Percentiles rank a stretch among this genome's conserved stretches.
Conservation (phyloP, 2,888 invertebrate genomes). For the Lottia gigantea region DNA sequence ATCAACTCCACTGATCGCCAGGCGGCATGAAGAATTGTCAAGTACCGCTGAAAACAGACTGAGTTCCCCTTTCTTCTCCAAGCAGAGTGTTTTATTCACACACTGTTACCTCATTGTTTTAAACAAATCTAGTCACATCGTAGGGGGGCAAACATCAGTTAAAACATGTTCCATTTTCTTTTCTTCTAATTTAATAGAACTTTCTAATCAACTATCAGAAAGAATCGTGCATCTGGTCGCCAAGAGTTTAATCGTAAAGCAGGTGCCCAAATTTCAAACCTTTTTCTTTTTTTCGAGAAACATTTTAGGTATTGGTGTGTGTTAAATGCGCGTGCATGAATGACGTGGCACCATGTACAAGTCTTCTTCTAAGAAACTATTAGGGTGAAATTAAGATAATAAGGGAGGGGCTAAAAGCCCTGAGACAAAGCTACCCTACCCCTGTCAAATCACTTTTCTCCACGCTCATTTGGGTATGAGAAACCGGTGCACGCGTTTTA, state of each 20-base stretch:
- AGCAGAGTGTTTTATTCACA: not conserved
- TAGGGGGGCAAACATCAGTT: conserved; percentile 1
- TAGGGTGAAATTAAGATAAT: not conserved
- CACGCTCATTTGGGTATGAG: not conserved
- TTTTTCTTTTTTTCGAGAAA: conserved; percentile 10
- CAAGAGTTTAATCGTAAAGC: conserved; percentile 14
- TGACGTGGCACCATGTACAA: not conserved
- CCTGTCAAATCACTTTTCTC: not conserved
- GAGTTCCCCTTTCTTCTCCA: no score
- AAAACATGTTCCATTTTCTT: not conserved
- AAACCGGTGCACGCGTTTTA: conserved; percentile 4
- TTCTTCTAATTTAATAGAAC: not conserved
- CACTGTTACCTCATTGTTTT: not conserved
- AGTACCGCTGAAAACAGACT: no score
- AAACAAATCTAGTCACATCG: not conserved
- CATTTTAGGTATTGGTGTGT: conserved; percentile 6
- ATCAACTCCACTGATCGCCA: no score
- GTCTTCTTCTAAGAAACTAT: not conserved
- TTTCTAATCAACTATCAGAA: conserved; percentile 13
- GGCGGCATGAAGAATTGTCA: no score
- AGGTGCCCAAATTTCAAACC: conserved; percentile 18
- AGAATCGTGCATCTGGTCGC: conserved; percentile 27
- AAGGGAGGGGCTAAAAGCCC: conserved; percentile 1
- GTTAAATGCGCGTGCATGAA: conserved; percentile 9
- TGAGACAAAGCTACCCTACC: conserved; percentile 2